These are phyloP conservation scores for Anarhynchus alexandrinus DNA, from an alignment of 2,113 vertebrate species.

Conservation along the genomic window DNA sequence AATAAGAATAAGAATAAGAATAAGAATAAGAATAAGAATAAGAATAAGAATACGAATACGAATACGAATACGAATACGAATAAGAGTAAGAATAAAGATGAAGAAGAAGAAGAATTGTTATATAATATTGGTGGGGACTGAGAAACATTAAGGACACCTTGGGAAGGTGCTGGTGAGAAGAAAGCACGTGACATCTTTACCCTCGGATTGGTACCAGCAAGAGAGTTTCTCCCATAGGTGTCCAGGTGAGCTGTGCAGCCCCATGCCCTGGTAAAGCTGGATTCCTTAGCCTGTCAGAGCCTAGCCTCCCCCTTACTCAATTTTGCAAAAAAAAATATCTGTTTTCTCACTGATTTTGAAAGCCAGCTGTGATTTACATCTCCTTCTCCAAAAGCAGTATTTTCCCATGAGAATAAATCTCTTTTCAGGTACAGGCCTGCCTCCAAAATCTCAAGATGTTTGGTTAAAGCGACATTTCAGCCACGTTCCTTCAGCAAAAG, in stretches of 20 bases:
- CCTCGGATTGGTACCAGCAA: neutral
- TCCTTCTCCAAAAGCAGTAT: neutral
- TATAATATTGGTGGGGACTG: neutral
- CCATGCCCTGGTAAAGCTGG: neutral
- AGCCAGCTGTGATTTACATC: neutral
- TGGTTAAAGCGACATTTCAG: conserved; percentile 17
- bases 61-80: no score
- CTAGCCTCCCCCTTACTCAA: neutral
- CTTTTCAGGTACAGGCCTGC: neutral
- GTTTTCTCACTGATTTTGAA: neutral
- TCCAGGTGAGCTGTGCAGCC: neutral
- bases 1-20: no score
- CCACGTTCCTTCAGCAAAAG: conserved; percentile 34
- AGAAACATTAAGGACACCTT: neutral
- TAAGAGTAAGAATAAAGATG: no score
- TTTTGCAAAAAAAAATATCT: neutral
- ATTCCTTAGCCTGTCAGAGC: neutral
- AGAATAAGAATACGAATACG: no score
- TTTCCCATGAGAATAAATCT: neutral
- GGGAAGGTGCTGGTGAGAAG: neutral
- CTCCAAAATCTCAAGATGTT: conserved; percentile 20
- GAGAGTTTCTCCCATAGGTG: neutral
- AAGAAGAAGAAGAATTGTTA: neutral
- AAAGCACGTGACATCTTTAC: neutral
- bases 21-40: no score